Percentiles rank a stretch among this genome's conserved stretches.
phyloP scores from a whole-genome alignment of 2,113 vertebrate genomes.

The Lanius ludovicianus region DNA sequence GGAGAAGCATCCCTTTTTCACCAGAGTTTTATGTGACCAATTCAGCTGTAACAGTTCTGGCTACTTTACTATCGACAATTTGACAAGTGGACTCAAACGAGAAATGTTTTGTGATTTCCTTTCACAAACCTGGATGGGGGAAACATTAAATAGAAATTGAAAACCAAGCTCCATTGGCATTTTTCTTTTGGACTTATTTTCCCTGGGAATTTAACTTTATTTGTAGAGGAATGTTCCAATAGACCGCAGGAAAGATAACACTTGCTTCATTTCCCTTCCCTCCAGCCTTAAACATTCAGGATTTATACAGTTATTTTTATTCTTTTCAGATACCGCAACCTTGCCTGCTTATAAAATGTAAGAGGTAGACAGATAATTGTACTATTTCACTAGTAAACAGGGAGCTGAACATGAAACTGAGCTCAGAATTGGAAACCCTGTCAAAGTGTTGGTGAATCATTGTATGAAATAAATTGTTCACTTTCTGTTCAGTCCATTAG shows the following conservation, averaged over 20 bases:
- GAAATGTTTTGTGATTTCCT: constrained; percentile 34
- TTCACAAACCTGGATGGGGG: constrained; percentile 1
- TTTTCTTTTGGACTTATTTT: constrained; percentile 33
- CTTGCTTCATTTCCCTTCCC: constrained; percentile 32
- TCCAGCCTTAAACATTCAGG: constrained; percentile 50
- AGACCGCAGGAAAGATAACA: not conserved
- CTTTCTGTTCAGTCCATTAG: constrained; percentile 79
- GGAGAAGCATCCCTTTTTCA: constrained; percentile 43
- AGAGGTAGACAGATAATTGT: constrained; percentile 72
- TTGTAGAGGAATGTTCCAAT: constrained; percentile 33
- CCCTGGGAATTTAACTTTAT: constrained; percentile 35
- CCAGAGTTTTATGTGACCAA: constrained; percentile 51
- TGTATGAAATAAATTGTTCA: constrained; percentile 78
- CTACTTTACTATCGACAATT: constrained; percentile 33
- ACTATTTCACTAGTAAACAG: constrained; percentile 73
- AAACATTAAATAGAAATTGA: constrained; percentile 48
- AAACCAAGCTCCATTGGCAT: not conserved
- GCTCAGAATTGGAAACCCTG: constrained; percentile 72
- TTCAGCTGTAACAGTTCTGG: constrained; percentile 51
- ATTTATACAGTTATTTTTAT: constrained; percentile 60
- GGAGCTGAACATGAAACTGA: constrained; percentile 64
- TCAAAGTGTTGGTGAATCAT: constrained; percentile 76
- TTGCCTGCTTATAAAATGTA: constrained; percentile 60
- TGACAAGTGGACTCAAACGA: constrained; percentile 41
- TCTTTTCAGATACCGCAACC: constrained; percentile 44